A percentile compares a stretch with the other conserved stretches of the same genome.
phyloP scores from a whole-genome alignment of 1,140 invertebrate genomes.

The Leptinotarsa undecemlineata region DNA sequence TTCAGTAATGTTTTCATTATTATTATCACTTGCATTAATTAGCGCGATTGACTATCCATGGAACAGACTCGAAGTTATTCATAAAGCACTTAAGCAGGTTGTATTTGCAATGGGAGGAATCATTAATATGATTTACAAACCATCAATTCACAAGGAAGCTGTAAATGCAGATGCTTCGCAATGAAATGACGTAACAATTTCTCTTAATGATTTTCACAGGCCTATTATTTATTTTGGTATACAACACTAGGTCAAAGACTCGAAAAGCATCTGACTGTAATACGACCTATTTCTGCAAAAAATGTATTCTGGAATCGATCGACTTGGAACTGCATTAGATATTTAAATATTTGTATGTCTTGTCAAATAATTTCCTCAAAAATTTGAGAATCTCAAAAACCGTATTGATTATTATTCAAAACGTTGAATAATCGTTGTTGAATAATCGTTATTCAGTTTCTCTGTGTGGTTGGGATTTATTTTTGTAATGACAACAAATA shows the following conservation, averaged over 20 bases:
- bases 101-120: slow-evolving; percentile 22
- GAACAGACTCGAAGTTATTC: neutral
- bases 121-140: slow-evolving; percentile 5
- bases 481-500: no score
- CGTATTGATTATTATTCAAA: no score
- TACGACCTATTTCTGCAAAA: neutral
- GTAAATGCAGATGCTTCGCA: slow-evolving; percentile 14
- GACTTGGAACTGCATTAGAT: neutral
- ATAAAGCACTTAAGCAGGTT: slow-evolving; percentile 12
- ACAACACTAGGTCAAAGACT: slow-evolving; percentile 19
- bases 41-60: no score
- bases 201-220: slow-evolving; percentile 23
- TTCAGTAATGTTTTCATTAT: no score
- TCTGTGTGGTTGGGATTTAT: no score
- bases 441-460: no score
- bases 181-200: slow-evolving; percentile 22
- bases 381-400: no score
- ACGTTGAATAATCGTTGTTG: no score
- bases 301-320: neutral
- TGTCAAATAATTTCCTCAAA: no score
- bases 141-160: neutral
- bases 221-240: slow-evolving; percentile 8
- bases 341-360: neutral
- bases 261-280: neutral
- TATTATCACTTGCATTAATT: no score